Base-by-base conservation (phyloP, 2,797 vertebrate species). In the Lerista edwardsae region DNA sequence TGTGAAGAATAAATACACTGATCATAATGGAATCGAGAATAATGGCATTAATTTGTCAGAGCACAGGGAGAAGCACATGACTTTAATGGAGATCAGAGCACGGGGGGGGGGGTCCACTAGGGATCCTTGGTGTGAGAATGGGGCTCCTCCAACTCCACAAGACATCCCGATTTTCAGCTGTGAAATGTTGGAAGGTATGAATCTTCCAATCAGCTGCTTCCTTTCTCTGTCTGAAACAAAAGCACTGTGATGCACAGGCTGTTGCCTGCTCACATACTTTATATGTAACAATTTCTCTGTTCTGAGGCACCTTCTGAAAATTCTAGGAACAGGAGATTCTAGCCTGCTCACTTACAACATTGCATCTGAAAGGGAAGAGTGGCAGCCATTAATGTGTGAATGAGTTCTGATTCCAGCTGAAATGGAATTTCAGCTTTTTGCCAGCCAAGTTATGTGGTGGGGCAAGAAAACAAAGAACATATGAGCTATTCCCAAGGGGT, bases 1-100 rank as follows among this genome's bases (percentile, higher is more conserved):
- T 11, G 0, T 71, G 19, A 77, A 47, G 73, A 41, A 31, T 31
- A 14, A 64, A 62, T 7, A 10, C 31, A 25, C 67, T 31, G 44
- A 15, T 68, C 31, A 5, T 27, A 84, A 27, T 0, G 0, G 79
- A 4, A n/a, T 47, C 6, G 0, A 1, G 5, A 17, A 36, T 17
- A 77, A 36, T 65, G 67, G 44, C n/a, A 80, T 34, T 39, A 90
- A 41, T 68, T 76, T 88, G 78, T 39, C 25, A 36, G 21, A 86
- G 61, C 23, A 17, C 82, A 87, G 75, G 51, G 72, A 79, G 44
- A 57, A 72, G 71, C 77, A 84, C 39, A 64, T 59, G n/a, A 23
- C n/a, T 31, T 57, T 69, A 79, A 1, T 86, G 80, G 0, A 4
- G 19, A n/a, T 64, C 73, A 77, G 0, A 1, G 36, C 39, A 31